Conservation (phyloP, 2,888 invertebrate genomes). For the Smittia aterrima region DNA sequence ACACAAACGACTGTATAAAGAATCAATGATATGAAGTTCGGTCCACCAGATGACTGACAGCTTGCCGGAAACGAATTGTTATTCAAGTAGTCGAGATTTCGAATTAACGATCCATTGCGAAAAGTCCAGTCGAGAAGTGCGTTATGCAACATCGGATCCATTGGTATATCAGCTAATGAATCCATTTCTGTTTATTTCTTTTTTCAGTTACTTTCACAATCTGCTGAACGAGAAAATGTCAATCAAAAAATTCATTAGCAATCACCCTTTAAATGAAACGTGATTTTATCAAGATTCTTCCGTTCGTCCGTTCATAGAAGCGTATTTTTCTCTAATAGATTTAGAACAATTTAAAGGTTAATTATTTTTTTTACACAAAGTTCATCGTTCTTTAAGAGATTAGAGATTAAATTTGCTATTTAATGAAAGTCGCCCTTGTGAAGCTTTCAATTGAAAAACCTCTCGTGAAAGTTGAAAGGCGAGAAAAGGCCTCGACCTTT, state of each 20-base stretch:
- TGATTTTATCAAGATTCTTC: not conserved
- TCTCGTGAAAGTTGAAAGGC: not conserved
- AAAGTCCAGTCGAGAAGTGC: not conserved
- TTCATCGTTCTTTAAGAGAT: too few relatives aligned
- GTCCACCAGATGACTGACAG: slow-evolving; percentile 59
- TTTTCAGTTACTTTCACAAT: not conserved
- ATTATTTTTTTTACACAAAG: too few relatives aligned
- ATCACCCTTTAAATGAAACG: not conserved
- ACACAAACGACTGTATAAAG: slow-evolving; percentile 82
- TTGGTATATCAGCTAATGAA: not conserved
- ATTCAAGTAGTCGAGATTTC: not conserved
- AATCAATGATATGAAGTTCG: slow-evolving; percentile 65
- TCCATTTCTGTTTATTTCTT: not conserved
- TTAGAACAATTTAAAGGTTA: too few relatives aligned
- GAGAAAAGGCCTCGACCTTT: not conserved
- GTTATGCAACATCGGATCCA: not conserved
- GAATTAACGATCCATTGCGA: not conserved
- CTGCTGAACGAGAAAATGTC: not conserved
- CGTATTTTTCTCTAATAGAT: not conserved
- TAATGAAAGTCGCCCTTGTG: too few relatives aligned
- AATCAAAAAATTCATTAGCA: not conserved
- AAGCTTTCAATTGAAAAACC: too few relatives aligned
- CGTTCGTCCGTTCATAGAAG: not conserved
- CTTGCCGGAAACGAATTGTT: not conserved
- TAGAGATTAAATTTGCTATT: too few relatives aligned